Percentiles rank a stretch among this genome's conserved stretches.
phyloP scores from a whole-genome alignment of 2,113 vertebrate genomes.

The Cynopterus brachyotis region DNA sequence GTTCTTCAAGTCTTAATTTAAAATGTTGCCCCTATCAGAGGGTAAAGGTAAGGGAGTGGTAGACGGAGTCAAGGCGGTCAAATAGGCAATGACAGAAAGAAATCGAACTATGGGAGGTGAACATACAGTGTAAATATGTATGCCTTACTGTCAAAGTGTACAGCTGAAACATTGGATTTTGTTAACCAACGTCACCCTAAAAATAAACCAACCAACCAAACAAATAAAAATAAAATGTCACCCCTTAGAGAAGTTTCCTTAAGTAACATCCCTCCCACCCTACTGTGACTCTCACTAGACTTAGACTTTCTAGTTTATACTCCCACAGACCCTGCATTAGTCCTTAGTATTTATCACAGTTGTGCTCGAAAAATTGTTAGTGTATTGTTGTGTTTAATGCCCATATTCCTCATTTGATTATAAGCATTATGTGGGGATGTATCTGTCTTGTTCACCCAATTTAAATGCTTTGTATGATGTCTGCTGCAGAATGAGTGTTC shows the following conservation, averaged over 20 bases:
- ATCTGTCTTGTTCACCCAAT: neutral
- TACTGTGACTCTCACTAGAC: neutral
- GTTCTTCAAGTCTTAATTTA: neutral
- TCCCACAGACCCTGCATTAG: neutral
- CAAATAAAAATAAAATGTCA: neutral
- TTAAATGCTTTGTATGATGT: neutral
- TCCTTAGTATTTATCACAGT: neutral
- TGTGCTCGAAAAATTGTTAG: neutral
- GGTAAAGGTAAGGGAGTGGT: too few relatives aligned
- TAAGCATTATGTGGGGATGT: neutral
- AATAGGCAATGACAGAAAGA: too few relatives aligned
- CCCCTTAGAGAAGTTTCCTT: neutral
- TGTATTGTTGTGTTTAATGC: neutral
- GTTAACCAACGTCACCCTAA: too few relatives aligned
- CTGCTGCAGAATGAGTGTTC: neutral
- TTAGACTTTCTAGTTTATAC: neutral
- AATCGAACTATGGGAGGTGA: too few relatives aligned
- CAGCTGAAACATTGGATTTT: too few relatives aligned
- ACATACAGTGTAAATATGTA: too few relatives aligned
- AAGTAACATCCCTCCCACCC: neutral
- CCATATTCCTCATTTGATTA: neutral
- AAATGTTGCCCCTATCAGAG: neutral
- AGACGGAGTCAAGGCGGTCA: too few relatives aligned
- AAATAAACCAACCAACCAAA: too few relatives aligned
- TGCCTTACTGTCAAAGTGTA: too few relatives aligned